phyloP scores from a whole-genome alignment of 2,113 vertebrate species.

The Illadopsis cleaveri region DNA sequence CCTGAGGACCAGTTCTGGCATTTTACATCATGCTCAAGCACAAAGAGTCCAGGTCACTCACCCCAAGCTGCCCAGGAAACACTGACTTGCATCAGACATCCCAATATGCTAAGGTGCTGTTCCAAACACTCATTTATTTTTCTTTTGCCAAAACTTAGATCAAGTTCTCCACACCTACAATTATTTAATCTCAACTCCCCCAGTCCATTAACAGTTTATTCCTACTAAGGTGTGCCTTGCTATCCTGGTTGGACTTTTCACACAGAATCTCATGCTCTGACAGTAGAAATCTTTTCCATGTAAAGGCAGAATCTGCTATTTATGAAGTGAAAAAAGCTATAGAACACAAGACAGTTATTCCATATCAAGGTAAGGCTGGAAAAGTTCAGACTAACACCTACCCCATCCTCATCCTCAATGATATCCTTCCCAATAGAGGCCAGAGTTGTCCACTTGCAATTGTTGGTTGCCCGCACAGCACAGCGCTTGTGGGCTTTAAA shows the following conservation, averaged over 20 bases:
- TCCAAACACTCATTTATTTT: not conserved
- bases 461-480: conserved; percentile 92
- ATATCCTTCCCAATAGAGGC: conserved; percentile 97
- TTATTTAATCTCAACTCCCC: not conserved
- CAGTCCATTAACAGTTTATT: not conserved
- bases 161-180: not conserved
- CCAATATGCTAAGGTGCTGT: not conserved
- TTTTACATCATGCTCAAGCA: not conserved
- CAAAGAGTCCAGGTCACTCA: not conserved
- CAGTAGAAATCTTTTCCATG: not conserved
- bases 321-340: not conserved
- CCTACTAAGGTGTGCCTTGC: not conserved
- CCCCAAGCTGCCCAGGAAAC: not conserved
- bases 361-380: not conserved
- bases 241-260: not conserved
- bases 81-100: not conserved
- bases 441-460: conserved; percentile 98
- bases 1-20: not conserved
- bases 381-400: conserved; percentile 57
- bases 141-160: not conserved
- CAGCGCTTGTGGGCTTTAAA: conserved; percentile 98
- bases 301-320: not conserved
- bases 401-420: conserved; percentile 96
- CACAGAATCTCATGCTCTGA: not conserved
- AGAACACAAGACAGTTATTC: not conserved